Evolutionary conservation across 2,797 vertebrate species (phyloP).

Genomic region (Urosaurus nigricauda): DNA sequence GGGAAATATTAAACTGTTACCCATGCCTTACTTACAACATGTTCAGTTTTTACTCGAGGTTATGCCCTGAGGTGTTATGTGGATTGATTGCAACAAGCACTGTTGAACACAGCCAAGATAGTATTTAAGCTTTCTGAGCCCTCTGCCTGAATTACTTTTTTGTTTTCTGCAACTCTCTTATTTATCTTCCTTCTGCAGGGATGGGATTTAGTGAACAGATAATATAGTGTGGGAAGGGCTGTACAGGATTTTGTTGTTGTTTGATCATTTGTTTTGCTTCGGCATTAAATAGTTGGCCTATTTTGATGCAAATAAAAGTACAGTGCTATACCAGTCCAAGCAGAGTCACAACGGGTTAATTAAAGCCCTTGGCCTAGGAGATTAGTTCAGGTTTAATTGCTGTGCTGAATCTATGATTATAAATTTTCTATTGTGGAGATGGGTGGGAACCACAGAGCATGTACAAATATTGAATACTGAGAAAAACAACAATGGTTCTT

Average conservation of each 20-base stretch:
- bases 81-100: conserved; percentile 50
- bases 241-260: background rate
- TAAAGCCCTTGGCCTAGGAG: background rate
- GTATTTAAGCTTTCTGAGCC: conserved; percentile 46
- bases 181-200: conserved; percentile 44
- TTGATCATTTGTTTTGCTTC: conserved; percentile 7
- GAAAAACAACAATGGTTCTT: background rate
- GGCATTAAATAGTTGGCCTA: background rate
- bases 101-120: conserved; percentile 31
- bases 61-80: background rate
- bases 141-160: conserved; percentile 42
- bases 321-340: background rate
- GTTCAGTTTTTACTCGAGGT: conserved; percentile 35
- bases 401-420: conserved; percentile 13
- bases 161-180: conserved; percentile 44
- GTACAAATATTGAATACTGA: background rate
- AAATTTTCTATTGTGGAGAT: background rate
- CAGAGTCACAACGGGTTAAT: conserved; percentile 22
- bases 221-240: background rate
- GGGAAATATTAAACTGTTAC: conserved; percentile 9
- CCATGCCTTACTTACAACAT: conserved; percentile 48
- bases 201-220: conserved; percentile 26
- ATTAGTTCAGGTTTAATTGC: conserved; percentile 39
- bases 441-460: background rate
- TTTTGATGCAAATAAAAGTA: conserved; percentile 27